A percentile compares a stretch with the other conserved stretches of the same genome.
These are phyloP conservation scores for Oenanthe oenanthe DNA, from an alignment of 2,113 vertebrate genomes.

Conservation along the genomic window DNA sequence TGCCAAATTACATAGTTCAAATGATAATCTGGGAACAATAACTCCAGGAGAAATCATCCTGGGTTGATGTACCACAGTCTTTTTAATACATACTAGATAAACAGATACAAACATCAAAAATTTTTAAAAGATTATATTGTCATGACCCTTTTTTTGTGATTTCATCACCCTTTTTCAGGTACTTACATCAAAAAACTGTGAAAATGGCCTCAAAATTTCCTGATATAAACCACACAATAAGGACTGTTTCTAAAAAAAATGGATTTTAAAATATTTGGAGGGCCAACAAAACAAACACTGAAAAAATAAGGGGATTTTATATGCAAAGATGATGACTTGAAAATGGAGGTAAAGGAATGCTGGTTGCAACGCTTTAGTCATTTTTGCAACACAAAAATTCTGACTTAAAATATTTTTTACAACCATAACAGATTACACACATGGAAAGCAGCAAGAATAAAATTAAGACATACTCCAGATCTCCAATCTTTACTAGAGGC, in stretches of 20 bases:
- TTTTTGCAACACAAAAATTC: neutral
- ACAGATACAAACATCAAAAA: neutral
- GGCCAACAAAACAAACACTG: neutral
- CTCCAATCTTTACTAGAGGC: neutral
- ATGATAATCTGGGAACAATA: neutral
- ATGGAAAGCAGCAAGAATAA: neutral
- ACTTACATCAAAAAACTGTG: neutral
- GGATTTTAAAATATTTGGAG: neutral
- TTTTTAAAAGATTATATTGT: neutral
- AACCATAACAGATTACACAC: neutral
- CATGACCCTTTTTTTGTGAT: neutral
- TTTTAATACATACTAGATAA: neutral
- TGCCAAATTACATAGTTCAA: neutral
- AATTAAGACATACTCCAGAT: neutral
- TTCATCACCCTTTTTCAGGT: neutral
- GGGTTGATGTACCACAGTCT: neutral
- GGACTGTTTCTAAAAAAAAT: neutral
- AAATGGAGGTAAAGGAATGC: neutral
- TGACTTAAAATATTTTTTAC: neutral
- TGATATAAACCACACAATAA: neutral
- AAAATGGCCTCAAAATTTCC: slow-evolving; percentile 29
- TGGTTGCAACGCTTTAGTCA: neutral
- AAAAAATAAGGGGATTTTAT: neutral
- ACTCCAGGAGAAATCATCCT: neutral
- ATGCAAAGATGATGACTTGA: neutral